Percentiles rank a stretch among this genome's conserved stretches.
phyloP scores from a whole-genome alignment of 2,113 vertebrate species.

The Ursus arctos region DNA sequence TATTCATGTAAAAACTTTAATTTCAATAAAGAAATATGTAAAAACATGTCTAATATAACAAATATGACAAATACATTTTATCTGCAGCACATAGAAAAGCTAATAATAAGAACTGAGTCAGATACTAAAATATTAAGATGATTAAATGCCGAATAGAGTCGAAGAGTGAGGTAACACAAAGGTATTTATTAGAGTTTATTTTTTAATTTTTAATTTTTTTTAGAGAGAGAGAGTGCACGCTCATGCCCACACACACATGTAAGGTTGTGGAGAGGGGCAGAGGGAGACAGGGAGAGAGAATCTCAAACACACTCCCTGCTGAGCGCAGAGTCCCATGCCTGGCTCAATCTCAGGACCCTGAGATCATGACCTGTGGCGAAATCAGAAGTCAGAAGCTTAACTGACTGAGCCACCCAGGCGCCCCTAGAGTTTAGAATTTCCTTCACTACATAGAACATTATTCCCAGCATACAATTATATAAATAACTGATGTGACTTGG shows the following conservation, averaged over 20 bases:
- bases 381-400: background rate
- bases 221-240: background rate
- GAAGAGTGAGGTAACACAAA: constrained; percentile 54
- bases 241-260: background rate
- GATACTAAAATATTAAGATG: constrained; percentile 64
- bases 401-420: background rate
- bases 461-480: background rate
- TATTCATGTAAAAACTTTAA: background rate
- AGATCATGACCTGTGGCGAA: background rate
- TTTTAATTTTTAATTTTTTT: background rate
- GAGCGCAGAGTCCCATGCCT: background rate
- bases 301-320: background rate
- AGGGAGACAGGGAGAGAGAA: background rate
- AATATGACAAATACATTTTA: background rate
- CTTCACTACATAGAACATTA: background rate
- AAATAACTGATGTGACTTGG: constrained; percentile 50
- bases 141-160: constrained; percentile 65
- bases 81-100: constrained; percentile 59
- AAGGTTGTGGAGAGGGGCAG: background rate
- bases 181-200: constrained; percentile 37
- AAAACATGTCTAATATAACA: background rate
- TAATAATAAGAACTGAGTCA: constrained; percentile 59
- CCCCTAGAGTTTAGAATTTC: background rate
- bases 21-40: background rate
- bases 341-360: background rate